These are phyloP conservation scores for Onychostruthus taczanowskii DNA, from an alignment of 2,113 vertebrate species.

Conservation along the genomic window DNA sequence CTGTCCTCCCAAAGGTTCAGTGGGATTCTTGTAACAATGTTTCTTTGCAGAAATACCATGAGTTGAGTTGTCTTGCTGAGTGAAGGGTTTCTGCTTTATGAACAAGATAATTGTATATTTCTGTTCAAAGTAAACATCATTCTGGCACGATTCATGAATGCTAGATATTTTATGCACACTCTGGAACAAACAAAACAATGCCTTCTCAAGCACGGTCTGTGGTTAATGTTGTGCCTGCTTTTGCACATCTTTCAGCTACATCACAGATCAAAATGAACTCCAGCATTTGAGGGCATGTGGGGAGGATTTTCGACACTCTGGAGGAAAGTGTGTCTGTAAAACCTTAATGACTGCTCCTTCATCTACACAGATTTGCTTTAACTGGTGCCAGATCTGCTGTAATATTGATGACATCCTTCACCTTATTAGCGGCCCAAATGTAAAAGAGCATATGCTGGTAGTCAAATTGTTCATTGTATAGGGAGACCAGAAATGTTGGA, in stretches of 20 bases:
- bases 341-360: not conserved
- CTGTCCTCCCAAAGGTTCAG: not conserved
- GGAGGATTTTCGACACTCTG: not conserved
- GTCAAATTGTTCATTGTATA: not conserved
- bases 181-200: not conserved
- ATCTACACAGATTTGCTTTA: not conserved
- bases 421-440: not conserved
- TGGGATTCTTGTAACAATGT: not conserved
- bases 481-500: not conserved
- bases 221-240: not conserved
- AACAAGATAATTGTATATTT: conserved; percentile 20
- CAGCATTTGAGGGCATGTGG: not conserved
- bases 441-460: not conserved
- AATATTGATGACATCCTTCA: conserved; percentile 4
- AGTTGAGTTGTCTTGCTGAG: not conserved
- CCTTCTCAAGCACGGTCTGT: not conserved
- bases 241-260: conserved; percentile 1
- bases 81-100: not conserved
- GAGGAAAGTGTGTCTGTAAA: not conserved
- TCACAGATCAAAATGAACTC: not conserved
- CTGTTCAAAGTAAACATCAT: conserved; percentile 5
- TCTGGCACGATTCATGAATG: not conserved
- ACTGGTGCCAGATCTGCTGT: not conserved
- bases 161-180: not conserved
- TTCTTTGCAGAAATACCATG: not conserved